Conservation (phyloP, 2,888 invertebrate species). For the Molanna angustata region DNA sequence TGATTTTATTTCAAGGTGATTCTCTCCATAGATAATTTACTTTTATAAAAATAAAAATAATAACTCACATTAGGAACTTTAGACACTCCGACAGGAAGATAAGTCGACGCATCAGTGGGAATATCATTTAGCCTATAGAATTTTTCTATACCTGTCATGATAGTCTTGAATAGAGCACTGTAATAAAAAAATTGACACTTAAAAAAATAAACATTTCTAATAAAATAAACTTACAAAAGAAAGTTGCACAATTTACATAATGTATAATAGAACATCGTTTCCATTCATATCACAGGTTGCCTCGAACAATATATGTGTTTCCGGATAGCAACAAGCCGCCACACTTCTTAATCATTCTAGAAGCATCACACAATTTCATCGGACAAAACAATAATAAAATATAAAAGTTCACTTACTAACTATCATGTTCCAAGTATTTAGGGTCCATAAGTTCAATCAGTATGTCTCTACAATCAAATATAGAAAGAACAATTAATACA, state of each 20-base stretch:
- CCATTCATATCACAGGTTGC: too few species aligned
- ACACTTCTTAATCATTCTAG: constrained; percentile 1
- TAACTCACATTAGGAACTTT: constrained; percentile 38
- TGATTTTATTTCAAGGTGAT: too few species aligned
- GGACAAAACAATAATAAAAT: constrained; percentile 4
- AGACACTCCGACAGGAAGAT: constrained; percentile 33
- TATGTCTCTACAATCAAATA: constrained; percentile 54
- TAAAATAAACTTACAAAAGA: too few species aligned
- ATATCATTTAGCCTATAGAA: constrained; percentile 62
- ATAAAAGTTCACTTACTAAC: constrained; percentile 62
- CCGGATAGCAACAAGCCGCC: too few species aligned
- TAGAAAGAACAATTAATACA: too few species aligned
- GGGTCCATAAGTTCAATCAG: constrained; percentile 66
- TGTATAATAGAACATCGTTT: too few species aligned
- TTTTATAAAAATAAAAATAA: too few species aligned
- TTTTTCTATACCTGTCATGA: constrained; percentile 62
- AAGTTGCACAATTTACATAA: too few species aligned
- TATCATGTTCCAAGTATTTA: constrained; percentile 72
- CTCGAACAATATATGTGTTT: too few species aligned
- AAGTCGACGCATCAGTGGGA: constrained; percentile 49
- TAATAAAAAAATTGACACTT: too few species aligned
- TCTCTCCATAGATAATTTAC: too few species aligned
- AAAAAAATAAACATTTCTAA: too few species aligned
- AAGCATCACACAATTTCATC: constrained; percentile 1
- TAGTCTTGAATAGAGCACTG: constrained; percentile 61